Conservation (phyloP, 2,797 vertebrate species). For the Huso huso region DNA sequence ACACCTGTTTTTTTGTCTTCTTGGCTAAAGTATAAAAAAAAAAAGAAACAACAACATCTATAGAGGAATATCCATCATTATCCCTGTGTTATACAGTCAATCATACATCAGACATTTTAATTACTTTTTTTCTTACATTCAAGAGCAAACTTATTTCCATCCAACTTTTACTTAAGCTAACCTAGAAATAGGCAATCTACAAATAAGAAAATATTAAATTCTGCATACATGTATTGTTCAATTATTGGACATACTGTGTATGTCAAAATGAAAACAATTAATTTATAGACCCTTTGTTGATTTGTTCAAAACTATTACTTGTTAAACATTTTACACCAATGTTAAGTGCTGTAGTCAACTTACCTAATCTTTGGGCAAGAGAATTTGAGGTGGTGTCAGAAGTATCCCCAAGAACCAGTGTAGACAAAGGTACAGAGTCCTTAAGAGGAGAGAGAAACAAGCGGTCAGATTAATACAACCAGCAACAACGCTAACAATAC, state of each 20-base stretch:
- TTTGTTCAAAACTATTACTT: not conserved
- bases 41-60: slow-evolving; percentile 11
- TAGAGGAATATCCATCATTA: too few relatives aligned
- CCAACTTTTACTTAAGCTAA: too few relatives aligned
- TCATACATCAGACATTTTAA: too few relatives aligned
- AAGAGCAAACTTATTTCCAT: too few relatives aligned
- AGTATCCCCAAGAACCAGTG: slow-evolving; percentile 75
- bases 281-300: not conserved
- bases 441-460: slow-evolving; percentile 34
- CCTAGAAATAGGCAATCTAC: too few relatives aligned
- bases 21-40: slow-evolving; percentile 66
- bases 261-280: not conserved
- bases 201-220: not conserved
- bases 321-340: not conserved
- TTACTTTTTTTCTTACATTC: too few relatives aligned
- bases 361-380: slow-evolving; percentile 81
- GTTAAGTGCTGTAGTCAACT: slow-evolving; percentile 19
- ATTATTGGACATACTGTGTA: too few relatives aligned
- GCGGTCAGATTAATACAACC: too few relatives aligned
- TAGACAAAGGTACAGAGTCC: slow-evolving; percentile 78
- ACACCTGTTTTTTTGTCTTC: slow-evolving; percentile 92
- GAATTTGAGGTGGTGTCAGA: slow-evolving; percentile 71
- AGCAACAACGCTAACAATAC: slow-evolving; percentile 16
- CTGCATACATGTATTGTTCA: too few relatives aligned
- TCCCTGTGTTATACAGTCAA: too few relatives aligned